Evolutionary conservation across 2,113 vertebrate genomes (phyloP).

Genomic region (Epinephelus lanceolatus): DNA sequence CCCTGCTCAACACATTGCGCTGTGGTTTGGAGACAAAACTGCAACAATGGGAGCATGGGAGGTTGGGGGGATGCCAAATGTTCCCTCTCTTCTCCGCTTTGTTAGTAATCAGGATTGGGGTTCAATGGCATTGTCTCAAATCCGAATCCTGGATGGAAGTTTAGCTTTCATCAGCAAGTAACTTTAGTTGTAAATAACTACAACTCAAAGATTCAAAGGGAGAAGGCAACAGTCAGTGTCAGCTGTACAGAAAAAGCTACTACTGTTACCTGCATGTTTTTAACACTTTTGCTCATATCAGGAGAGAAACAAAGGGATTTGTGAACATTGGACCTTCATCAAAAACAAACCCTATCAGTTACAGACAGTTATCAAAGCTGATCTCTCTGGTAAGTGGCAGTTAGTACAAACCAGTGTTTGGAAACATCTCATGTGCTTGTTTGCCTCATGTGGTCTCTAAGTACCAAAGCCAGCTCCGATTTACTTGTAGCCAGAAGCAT

Average conservation of each 20-base stretch:
- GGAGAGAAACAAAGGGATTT: neutral
- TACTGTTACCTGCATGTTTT: neutral
- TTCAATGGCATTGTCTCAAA: neutral
- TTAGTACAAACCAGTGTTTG: constrained; percentile 29
- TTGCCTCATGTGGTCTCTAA: constrained; percentile 24
- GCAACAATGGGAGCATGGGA: neutral
- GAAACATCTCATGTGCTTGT: constrained; percentile 31
- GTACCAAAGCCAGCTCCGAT: constrained; percentile 33
- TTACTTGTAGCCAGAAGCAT: constrained; percentile 27
- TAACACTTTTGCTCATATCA: neutral
- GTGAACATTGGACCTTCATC: neutral
- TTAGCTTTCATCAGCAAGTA: neutral
- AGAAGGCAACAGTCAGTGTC: neutral
- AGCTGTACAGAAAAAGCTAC: neutral
- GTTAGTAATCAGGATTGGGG: neutral
- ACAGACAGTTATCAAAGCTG: constrained; percentile 7
- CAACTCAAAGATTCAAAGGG: neutral
- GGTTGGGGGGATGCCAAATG: neutral
- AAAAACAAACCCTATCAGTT: neutral
- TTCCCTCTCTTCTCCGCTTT: neutral
- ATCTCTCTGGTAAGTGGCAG: constrained; percentile 12
- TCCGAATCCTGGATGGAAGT: neutral
- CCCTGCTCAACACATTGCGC: neutral
- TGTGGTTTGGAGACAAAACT: no score
- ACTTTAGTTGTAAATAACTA: neutral